Conservation (phyloP, 2,888 invertebrate genomes). For the Cosmorhoe ocellata region DNA sequence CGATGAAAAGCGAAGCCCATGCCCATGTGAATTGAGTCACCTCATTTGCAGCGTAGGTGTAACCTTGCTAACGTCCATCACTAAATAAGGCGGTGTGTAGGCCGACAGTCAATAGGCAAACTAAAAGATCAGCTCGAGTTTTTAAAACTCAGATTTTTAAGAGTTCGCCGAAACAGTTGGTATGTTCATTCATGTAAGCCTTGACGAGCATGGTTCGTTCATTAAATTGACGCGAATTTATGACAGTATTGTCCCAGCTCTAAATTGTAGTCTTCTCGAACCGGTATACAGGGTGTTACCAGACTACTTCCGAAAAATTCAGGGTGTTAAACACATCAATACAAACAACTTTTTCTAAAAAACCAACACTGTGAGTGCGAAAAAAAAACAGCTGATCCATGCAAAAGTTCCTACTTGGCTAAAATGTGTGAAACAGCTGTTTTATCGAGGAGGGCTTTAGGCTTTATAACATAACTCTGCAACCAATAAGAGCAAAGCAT, state of each 20-base stretch:
- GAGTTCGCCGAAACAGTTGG: slow-evolving; percentile 7
- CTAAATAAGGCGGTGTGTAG: slow-evolving; percentile 67
- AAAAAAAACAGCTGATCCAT: no score
- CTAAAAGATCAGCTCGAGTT: slow-evolving; percentile 23
- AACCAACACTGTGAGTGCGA: no score
- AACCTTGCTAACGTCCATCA: slow-evolving; percentile 60
- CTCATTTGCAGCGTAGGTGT: slow-evolving; percentile 53
- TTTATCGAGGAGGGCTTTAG: no score
- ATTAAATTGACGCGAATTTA: slow-evolving; percentile 14
- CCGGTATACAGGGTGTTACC: no score
- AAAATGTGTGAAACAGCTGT: no score
- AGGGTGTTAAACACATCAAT: no score
- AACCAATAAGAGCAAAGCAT: no score
- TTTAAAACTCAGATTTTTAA: slow-evolving; percentile 16
- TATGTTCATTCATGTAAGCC: no score
- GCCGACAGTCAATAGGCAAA: slow-evolving; percentile 30
- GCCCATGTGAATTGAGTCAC: slow-evolving; percentile 56
- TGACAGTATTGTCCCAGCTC: slow-evolving; percentile 18
- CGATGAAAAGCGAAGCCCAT: slow-evolving; percentile 19
- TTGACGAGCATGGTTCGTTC: slow-evolving; percentile 11
- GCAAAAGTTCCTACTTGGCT: no score
- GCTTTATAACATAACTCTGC: no score
- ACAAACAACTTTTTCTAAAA: no score
- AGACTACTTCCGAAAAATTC: no score
- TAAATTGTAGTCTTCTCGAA: slow-evolving; percentile 16